Evolutionary conservation across 2,113 vertebrate species (phyloP).

Genomic region (Geococcyx californianus): DNA sequence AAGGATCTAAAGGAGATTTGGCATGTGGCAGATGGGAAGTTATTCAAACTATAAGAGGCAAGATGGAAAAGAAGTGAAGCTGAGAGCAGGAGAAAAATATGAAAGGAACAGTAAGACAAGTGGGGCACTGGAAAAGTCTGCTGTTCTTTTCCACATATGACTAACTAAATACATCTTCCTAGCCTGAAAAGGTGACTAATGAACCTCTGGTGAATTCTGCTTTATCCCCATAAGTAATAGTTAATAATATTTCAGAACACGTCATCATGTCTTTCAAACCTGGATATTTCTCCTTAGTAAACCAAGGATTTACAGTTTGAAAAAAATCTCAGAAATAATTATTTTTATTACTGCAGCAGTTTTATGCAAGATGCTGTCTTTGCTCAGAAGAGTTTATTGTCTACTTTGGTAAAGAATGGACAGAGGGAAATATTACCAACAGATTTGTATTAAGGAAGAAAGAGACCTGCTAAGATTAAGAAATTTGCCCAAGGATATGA

Average conservation of each 20-base stretch:
- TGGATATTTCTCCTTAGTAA: background rate
- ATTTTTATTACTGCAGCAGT: background rate
- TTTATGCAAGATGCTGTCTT: background rate
- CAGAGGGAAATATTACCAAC: background rate
- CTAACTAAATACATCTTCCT: background rate
- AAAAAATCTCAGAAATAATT: background rate
- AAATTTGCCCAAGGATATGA: background rate
- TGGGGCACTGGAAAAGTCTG: background rate
- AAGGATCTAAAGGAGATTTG: conserved; percentile 61
- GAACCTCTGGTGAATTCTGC: background rate
- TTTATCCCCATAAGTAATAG: background rate
- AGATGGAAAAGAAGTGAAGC: conserved; percentile 41
- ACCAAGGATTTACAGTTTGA: background rate
- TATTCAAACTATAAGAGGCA: conserved; percentile 50
- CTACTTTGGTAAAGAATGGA: background rate
- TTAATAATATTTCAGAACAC: background rate
- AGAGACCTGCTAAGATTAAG: background rate
- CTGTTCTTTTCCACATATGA: background rate
- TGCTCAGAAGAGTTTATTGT: background rate
- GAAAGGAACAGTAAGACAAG: conserved; percentile 4
- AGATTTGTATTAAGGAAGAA: background rate
- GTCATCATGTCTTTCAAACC: background rate
- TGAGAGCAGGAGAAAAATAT: conserved; percentile 27
- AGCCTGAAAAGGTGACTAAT: background rate
- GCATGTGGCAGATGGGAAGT: conserved; percentile 59